These are phyloP conservation scores for Crotalus helleri DNA, from an alignment of 2,113 vertebrate species.

Conservation along the genomic window DNA sequence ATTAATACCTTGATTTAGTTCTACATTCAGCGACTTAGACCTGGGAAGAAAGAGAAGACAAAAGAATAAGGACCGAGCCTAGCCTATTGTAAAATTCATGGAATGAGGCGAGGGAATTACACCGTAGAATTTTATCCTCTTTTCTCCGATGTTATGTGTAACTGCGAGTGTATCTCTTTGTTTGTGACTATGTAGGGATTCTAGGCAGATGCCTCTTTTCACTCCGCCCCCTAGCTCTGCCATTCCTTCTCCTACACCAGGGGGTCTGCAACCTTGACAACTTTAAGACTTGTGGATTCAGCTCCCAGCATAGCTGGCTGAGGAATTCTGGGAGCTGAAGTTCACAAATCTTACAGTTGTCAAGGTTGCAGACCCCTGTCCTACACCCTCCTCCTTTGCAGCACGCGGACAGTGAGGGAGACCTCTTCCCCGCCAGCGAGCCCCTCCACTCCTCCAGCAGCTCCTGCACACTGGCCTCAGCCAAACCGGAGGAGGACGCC, in stretches of 20 bases:
- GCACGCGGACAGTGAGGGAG: conserved; percentile 76
- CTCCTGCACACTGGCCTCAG: conserved; percentile 68
- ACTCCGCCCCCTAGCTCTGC: neutral
- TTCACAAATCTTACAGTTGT: no score
- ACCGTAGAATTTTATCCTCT: neutral
- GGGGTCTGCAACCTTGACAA: no score
- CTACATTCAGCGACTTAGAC: neutral
- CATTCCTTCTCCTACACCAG: neutral
- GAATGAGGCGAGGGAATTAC: neutral
- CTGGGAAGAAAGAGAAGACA: neutral
- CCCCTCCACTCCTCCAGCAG: conserved; percentile 51
- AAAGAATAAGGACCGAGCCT: neutral
- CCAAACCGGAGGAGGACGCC: conserved; percentile 68
- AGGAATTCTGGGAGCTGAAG: no score
- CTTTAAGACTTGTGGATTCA: no score
- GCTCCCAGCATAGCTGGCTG: no score
- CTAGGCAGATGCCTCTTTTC: neutral
- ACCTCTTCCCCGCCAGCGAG: conserved; percentile 65
- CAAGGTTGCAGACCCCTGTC: no score
- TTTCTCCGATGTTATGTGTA: neutral
- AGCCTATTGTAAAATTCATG: neutral
- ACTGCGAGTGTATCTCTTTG: rapidly evolving
- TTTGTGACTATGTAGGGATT: neutral
- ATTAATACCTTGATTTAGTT: neutral
- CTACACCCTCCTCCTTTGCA: conserved; percentile 5